phyloP scores from a whole-genome alignment of 2,113 vertebrate species.

The Lota lota region DNA sequence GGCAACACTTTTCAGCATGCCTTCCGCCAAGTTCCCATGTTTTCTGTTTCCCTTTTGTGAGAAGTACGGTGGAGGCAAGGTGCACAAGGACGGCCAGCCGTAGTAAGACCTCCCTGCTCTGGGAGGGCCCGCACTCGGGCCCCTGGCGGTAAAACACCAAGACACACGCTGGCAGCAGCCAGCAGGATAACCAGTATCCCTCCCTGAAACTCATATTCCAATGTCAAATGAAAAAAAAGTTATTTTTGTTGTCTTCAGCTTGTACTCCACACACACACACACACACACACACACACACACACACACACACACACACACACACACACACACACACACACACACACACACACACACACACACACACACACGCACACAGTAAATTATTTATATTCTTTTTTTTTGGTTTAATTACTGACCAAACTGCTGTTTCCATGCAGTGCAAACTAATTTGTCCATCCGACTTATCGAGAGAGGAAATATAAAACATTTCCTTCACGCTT shows the following conservation, averaged over 20 bases:
- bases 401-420: neutral
- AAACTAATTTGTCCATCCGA: constrained; percentile 10
- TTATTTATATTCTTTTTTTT: neutral
- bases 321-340: neutral
- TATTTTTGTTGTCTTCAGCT: no score
- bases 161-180: no score
- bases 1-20: neutral
- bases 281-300: neutral
- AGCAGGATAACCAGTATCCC: no score
- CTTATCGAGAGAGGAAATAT: no score
- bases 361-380: neutral
- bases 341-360: neutral
- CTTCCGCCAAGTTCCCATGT: constrained; percentile 31
- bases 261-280: neutral
- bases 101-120: no score
- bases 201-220: no score
- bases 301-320: neutral
- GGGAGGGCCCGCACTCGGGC: no score
- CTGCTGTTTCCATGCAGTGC: constrained; percentile 34
- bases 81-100: neutral
- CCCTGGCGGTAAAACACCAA: no score
- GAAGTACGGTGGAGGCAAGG: constrained; percentile 21
- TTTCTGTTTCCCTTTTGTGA: constrained; percentile 18
- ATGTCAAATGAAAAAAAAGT: no score
- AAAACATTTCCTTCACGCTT: neutral